These are phyloP conservation scores for Auanema sp. DNA, from an alignment of 2,888 invertebrate genomes.

Conservation along the genomic window DNA sequence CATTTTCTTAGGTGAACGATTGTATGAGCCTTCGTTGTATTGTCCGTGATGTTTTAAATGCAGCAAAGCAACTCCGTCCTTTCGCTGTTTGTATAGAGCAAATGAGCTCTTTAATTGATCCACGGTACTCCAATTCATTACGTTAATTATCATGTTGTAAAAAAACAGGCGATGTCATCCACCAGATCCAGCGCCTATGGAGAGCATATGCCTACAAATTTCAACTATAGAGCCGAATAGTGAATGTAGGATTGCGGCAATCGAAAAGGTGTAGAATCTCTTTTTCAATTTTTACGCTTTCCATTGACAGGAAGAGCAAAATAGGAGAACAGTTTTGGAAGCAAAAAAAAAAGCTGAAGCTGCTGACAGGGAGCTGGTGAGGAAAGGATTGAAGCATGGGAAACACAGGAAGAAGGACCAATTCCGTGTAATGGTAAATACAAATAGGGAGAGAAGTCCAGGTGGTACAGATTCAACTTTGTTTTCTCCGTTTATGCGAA, in stretches of 20 bases:
- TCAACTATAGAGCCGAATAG: constrained; percentile 65
- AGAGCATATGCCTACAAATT: constrained; percentile 64
- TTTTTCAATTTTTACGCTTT: neutral
- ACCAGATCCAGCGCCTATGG: constrained; percentile 62
- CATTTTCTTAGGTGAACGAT: constrained; percentile 26
- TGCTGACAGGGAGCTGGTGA: constrained; percentile 24
- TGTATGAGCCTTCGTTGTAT: constrained; percentile 30
- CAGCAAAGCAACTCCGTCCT: constrained; percentile 38
- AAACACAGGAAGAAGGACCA: constrained; percentile 27
- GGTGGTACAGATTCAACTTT: constrained; percentile 50
- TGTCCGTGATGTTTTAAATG: constrained; percentile 38
- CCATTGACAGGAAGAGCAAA: constrained; percentile 39
- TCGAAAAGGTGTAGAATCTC: constrained; percentile 29
- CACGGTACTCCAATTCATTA: constrained; percentile 24
- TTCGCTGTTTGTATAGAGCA: constrained; percentile 42
- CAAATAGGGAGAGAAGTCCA: constrained; percentile 43
- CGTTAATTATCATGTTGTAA: constrained; percentile 1
- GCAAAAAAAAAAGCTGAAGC: constrained; percentile 36
- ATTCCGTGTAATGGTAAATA: constrained; percentile 26
- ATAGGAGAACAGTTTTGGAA: constrained; percentile 34
- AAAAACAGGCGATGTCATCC: constrained; percentile 43
- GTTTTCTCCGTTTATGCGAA: constrained; percentile 33
- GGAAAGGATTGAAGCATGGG: constrained; percentile 41
- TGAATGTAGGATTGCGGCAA: constrained; percentile 41
- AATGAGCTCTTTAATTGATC: constrained; percentile 47